Evolutionary conservation across 2,888 invertebrate genomes (phyloP), one percentile per base, ranked within the genome.

Genomic region (Scaptomyza polygonia): DNA sequence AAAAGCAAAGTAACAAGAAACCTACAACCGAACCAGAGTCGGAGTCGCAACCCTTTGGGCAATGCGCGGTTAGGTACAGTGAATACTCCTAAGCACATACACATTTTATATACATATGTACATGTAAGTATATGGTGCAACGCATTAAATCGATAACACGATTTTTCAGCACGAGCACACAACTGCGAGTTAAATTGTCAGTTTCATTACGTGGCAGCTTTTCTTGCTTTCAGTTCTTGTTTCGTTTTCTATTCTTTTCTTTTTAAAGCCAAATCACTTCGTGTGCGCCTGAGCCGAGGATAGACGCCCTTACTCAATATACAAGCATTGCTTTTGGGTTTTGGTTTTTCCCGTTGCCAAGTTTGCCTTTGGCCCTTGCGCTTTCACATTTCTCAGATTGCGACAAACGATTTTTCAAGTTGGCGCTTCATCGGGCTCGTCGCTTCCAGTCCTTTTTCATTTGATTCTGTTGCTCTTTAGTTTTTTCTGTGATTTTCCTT

Each of bases 111-210:
- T 48, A 43, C 21, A 21, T 36, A 36, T 34, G 7, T 14, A 27
- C 9, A 18, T 62, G 29, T 45, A 42, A 55, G 36, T 67, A 49
- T 54, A 34, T 45, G 44, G 57, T 68, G 73, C 57, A 67, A 74
- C 78, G 72, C 79, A 83, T 88, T 82, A 86, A 88, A 87, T 88
- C 87, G 87, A 88, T 86, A 88, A 86, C 85, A 87, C 73, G 72
- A 88, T 88, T 87, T 87, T 87, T 87, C 79, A 88, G 67, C 85
- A 82, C 82, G 82, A 82, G 66, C 72, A 78, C 67, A 67, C 61
- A 72, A 78, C 69, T 74, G 68, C 54, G 76, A 85, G 79, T 88
- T 87, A 88, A 88, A 88, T 84, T 87, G 86, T 85, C 85, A 85
- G 87, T 85, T 85, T 87, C 83, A 85, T 85, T 85, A 83, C 83